Evolutionary conservation across 2,888 invertebrate species (phyloP), one percentile per base, ranked within the genome.

Genomic region (Tiliacea aurago): DNA sequence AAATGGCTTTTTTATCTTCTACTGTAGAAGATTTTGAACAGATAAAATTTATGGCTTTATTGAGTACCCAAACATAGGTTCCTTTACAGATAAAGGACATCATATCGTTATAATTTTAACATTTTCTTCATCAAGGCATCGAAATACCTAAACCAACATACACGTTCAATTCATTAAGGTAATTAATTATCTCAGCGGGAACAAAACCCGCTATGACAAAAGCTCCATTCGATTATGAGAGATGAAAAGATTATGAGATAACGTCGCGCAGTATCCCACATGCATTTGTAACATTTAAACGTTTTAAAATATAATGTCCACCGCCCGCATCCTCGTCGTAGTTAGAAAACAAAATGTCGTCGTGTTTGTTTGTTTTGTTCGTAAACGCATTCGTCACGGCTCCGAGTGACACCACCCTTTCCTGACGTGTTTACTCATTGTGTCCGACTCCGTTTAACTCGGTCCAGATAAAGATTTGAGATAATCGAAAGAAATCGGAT

Each of bases 331-430:
- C 90, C 89, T 89, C 70, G 78, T 83, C 82, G 84, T 76, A 78
- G 85, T 83, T 84, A 79, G 77, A 84, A 85, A 87, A 90, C 88
- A 84, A 86, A 89, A 89, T 86, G 86, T 86, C 87, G 80, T 83
- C 77, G 73, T 78, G 93, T 95, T 94, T 94, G 93, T 94, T 94
- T 94, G 93, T 87, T 87, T 91, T 91, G 86, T 84, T 90, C 88
- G 83, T 90, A 89, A 92, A 89, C 73, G 85, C 90, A 90, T 94
- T 92, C 91, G 93, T 94, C 93, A 93, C 87, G 90, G 79, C 76
- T 73, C 67, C 74, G 73, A 83, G 78, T 69, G 81, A 85, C 76
- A 83, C 79, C 85, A 82, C 85, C 85, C 85, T 87, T 86, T 81
- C 69, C 69, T 75, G 76, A 81, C 76, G 76, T 84, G 84, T 80